Conservation (phyloP, 2,888 invertebrate species). For the Colletes collaris region DNA sequence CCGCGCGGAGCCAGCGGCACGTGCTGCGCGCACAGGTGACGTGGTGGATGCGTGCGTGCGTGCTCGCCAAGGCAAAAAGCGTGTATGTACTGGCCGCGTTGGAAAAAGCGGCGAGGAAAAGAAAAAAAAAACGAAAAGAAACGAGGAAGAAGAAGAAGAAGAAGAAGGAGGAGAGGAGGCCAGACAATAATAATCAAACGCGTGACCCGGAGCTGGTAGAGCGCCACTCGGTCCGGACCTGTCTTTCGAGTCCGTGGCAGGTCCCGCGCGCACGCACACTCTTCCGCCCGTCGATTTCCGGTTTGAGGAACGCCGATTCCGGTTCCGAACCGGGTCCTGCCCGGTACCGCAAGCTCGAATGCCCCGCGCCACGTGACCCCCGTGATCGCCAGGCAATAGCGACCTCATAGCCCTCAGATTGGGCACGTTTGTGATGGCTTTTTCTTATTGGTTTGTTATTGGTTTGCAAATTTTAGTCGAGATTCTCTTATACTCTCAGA, state of each 20-base stretch:
- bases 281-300: conserved; percentile 67
- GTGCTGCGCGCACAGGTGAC: conserved; percentile 68
- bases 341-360: conserved; percentile 54
- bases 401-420: too few species aligned
- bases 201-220: conserved; percentile 64
- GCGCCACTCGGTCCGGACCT: conserved; percentile 68
- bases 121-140: background rate
- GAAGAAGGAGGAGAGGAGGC: background rate
- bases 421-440: too few species aligned
- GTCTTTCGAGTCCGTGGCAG: conserved; percentile 74
- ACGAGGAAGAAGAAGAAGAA: conserved; percentile 6
- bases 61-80: conserved; percentile 56
- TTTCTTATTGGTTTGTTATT: too few species aligned
- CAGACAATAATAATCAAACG: conserved; percentile 68
- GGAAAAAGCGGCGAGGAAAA: background rate
- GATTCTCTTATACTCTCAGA: too few species aligned
- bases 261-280: conserved; percentile 31
- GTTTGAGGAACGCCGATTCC: conserved; percentile 71
- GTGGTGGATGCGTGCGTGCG: conserved; percentile 47
- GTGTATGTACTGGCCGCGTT: conserved; percentile 28
- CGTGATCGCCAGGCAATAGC: background rate
- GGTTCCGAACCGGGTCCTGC: conserved; percentile 63
- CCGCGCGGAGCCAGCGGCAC: conserved; percentile 54
- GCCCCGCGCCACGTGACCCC: conserved; percentile 22
- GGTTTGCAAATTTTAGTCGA: too few species aligned